Conservation (phyloP, 1,140 invertebrate genomes). For the Rhagoletis pomonella region DNA sequence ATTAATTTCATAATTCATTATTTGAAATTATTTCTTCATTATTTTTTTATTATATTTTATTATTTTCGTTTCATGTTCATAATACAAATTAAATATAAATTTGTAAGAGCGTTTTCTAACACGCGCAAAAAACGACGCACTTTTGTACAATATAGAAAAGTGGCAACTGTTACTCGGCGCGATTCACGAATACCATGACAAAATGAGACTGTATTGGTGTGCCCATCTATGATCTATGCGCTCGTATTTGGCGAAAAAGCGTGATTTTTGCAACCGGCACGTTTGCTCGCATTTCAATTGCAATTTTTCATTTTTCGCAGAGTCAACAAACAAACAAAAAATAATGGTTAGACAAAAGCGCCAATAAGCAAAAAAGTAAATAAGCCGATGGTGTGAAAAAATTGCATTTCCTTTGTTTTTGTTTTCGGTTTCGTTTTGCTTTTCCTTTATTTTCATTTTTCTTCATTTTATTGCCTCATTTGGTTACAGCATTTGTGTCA, state of each 20-base stretch:
- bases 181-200: no score
- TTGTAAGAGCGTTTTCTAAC: no score
- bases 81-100: no score
- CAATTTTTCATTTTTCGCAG: constrained; percentile 47
- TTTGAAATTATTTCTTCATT: no score
- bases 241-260: constrained; percentile 26
- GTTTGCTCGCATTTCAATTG: constrained; percentile 55
- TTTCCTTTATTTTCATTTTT: background rate
- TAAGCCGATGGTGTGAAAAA: background rate
- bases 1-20: no score
- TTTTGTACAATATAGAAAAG: no score
- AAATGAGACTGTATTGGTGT: no score
- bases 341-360: constrained; percentile 13
- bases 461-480: background rate
- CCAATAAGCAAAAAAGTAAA: background rate
- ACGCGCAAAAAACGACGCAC: no score
- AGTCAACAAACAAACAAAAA: background rate
- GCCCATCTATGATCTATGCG: no score
- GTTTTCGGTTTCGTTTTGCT: background rate
- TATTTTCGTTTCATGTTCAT: no score
- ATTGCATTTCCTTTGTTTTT: background rate
- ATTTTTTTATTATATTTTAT: no score
- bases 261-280: constrained; percentile 52
- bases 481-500: constrained; percentile 5
- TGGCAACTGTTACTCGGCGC: no score